These are phyloP conservation scores for Zaprionus capensis DNA, from an alignment of 1,140 invertebrate genomes.

Conservation along the genomic window DNA sequence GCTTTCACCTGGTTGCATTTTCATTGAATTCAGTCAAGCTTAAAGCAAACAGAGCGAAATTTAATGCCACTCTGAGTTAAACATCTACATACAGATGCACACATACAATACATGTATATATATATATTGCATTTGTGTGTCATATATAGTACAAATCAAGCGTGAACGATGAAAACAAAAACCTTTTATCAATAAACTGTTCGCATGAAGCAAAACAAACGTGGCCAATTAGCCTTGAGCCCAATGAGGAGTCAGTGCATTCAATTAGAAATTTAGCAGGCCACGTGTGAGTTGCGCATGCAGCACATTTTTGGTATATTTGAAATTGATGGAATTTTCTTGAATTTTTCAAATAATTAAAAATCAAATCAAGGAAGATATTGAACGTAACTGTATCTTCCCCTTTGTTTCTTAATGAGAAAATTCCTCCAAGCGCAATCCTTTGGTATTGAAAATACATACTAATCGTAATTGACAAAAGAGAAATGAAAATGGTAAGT, in stretches of 20 bases:
- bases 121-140: background rate
- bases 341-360: background rate
- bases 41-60: background rate
- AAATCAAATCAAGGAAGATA: background rate
- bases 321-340: background rate
- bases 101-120: background rate
- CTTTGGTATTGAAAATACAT: constrained; percentile 47
- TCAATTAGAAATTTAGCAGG: background rate
- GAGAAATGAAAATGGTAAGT: constrained; percentile 17
- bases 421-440: background rate
- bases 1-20: background rate
- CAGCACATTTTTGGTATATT: background rate
- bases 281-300: background rate
- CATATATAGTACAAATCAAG: background rate
- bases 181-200: background rate
- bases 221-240: background rate
- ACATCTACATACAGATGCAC: background rate
- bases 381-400: background rate
- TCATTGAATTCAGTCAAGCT: background rate
- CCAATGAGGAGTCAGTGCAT: background rate
- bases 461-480: constrained; percentile 39
- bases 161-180: background rate
- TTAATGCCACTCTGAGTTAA: background rate
- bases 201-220: background rate
- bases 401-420: background rate